These are phyloP conservation scores for Trissolcus brochymenae DNA, from an alignment of 2,888 invertebrate genomes.

Conservation along the genomic window DNA sequence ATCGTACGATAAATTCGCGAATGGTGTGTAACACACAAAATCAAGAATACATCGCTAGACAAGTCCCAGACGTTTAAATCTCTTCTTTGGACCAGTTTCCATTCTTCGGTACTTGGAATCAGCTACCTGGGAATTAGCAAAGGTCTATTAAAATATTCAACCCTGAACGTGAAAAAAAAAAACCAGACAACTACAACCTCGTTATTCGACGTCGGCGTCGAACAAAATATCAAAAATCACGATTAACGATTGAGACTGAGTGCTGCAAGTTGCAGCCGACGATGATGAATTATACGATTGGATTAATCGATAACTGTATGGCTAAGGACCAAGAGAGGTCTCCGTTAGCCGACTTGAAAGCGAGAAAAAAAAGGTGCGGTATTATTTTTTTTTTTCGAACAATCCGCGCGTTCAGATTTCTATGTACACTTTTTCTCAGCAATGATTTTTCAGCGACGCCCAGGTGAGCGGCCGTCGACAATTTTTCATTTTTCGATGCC, in stretches of 20 bases:
- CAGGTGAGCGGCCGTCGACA: constrained; percentile 72
- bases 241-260: constrained; percentile 3
- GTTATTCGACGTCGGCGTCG: constrained; percentile 4
- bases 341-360: constrained; percentile 16
- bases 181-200: not conserved
- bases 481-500: constrained; percentile 76
- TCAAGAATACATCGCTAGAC: constrained; percentile 38
- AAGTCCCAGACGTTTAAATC: constrained; percentile 51
- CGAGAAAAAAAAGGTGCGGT: constrained; percentile 32
- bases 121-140: constrained; percentile 50
- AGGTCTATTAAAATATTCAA: constrained; percentile 38
- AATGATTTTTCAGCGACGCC: constrained; percentile 61
- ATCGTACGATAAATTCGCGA: constrained; percentile 2
- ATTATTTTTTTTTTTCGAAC: constrained; percentile 39
- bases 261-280: constrained; percentile 10
- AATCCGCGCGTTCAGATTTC: constrained; percentile 42
- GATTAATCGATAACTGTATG: constrained; percentile 48
- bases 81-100: constrained; percentile 21
- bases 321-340: constrained; percentile 6
- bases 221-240: constrained; percentile 9
- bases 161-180: constrained; percentile 2
- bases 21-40: not conserved
- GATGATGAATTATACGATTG: constrained; percentile 46
- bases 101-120: constrained; percentile 47
- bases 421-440: constrained; percentile 50